These are phyloP conservation scores for Brachyrhaphis roseni DNA, from an alignment of 2,797 vertebrate species.

Conservation along the genomic window DNA sequence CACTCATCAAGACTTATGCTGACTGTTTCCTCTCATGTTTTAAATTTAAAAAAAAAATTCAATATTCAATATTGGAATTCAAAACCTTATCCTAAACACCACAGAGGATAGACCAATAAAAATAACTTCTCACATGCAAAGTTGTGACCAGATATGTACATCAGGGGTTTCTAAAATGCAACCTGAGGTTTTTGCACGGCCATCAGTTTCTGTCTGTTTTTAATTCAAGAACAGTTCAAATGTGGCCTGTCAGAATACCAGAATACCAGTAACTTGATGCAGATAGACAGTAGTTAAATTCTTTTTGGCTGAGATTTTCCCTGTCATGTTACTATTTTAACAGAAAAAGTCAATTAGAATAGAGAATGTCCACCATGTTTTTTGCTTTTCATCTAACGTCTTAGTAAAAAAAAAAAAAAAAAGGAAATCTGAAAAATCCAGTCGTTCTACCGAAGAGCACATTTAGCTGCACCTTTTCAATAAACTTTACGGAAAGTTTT, in stretches of 20 bases:
- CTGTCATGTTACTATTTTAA: neutral
- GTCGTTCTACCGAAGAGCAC: neutral
- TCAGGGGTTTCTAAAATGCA: neutral
- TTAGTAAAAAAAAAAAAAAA: neutral
- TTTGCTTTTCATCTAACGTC: neutral
- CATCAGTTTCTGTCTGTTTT: neutral
- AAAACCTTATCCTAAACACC: neutral
- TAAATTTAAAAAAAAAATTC: neutral
- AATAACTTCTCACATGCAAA: neutral
- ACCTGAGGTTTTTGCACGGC: neutral
- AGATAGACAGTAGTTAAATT: neutral
- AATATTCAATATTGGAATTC: neutral
- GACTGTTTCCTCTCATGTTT: neutral
- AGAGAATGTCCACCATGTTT: neutral
- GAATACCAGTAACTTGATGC: too few species aligned
- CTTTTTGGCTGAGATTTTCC: neutral
- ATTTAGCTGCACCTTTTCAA: neutral
- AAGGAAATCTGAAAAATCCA: neutral
- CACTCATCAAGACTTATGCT: neutral
- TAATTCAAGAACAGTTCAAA: neutral
- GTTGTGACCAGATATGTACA: neutral
- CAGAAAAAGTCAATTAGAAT: neutral
- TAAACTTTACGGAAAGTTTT: neutral
- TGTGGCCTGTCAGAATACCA: neutral
- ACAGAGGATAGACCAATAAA: neutral